phyloP scores from a whole-genome alignment of 2,113 vertebrate genomes.

The Arenaria interpres region DNA sequence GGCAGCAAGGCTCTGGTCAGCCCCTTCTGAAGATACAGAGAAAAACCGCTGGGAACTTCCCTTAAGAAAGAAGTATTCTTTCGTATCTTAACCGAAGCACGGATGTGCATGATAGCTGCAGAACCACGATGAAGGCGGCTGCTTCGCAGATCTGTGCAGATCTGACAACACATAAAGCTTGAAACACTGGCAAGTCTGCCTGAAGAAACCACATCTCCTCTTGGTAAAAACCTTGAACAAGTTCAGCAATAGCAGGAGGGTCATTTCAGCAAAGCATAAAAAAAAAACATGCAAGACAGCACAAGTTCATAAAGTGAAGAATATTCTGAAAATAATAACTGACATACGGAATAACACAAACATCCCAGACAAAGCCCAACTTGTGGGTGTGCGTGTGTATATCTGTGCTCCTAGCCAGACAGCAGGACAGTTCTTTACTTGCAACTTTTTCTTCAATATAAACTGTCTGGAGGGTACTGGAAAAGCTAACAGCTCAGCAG shows the following conservation, averaged over 20 bases:
- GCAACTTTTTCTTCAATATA: background rate
- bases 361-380: background rate
- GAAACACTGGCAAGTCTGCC: background rate
- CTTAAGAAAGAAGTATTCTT: background rate
- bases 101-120: background rate
- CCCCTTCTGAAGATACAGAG: background rate
- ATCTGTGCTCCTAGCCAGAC: background rate
- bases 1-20: background rate
- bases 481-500: background rate
- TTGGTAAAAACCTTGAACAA: background rate
- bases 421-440: background rate
- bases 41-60: background rate
- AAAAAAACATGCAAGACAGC: background rate
- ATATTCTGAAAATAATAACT: background rate
- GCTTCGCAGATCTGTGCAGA: background rate
- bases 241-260: background rate
- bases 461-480: background rate
- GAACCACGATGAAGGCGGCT: background rate
- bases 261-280: background rate
- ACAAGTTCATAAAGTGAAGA: background rate
- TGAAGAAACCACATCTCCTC: background rate
- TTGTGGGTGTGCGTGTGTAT: fast-evolving
- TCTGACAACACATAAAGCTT: background rate
- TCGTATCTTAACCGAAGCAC: background rate
- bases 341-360: background rate